Conservation (phyloP, 1,140 invertebrate species). For the Cyclina sinensis region DNA sequence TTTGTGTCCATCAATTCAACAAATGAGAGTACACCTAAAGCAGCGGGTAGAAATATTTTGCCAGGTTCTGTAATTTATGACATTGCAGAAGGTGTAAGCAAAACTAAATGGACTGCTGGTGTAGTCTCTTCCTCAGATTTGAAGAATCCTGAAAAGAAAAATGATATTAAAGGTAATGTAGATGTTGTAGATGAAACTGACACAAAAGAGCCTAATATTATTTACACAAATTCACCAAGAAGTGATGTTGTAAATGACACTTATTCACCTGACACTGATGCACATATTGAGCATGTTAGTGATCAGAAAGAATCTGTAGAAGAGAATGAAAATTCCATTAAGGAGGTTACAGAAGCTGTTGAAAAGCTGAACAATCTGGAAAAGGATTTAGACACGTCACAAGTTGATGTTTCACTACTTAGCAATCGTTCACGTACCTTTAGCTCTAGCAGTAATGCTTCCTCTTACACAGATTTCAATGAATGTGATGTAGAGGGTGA, state of each 20-base stretch:
- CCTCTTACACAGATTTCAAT: constrained; percentile 58
- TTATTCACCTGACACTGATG: background rate
- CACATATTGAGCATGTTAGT: too few species aligned
- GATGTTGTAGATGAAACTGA: constrained; percentile 7
- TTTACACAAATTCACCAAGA: background rate
- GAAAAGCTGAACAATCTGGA: constrained; percentile 6
- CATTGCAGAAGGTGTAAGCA: constrained; percentile 4
- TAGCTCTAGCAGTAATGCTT: constrained; percentile 55
- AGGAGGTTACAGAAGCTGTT: background rate
- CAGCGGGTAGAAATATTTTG: constrained; percentile 22
- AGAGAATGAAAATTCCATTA: background rate
- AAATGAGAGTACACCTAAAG: constrained; percentile 8
- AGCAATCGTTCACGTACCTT: constrained; percentile 50
- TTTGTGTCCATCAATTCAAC: constrained; percentile 59
- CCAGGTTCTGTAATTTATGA: constrained; percentile 60
- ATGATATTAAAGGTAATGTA: constrained; percentile 43
- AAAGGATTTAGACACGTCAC: constrained; percentile 21
- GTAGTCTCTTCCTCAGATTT: constrained; percentile 50
- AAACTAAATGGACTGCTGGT: constrained; percentile 57
- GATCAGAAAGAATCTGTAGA: background rate
- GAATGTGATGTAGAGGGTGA: constrained; percentile 66
- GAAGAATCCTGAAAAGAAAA: background rate
- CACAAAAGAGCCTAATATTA: constrained; percentile 26
- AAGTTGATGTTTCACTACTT: constrained; percentile 23
- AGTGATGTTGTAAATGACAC: constrained; percentile 14